Conservation (phyloP, 2,797 vertebrate genomes). For the Ptychadena robeensis region DNA sequence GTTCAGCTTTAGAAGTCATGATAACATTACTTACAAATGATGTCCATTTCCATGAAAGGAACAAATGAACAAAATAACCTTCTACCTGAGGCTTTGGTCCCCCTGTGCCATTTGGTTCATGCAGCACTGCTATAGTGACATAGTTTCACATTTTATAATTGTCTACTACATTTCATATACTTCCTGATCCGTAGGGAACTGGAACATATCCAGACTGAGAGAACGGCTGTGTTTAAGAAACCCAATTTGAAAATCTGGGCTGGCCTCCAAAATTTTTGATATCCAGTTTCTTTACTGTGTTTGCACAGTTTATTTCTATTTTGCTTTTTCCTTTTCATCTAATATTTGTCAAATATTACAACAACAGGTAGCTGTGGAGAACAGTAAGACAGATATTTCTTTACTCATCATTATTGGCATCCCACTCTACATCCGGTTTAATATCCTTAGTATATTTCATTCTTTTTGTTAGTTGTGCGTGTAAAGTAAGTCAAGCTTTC, state of each 20-base stretch:
- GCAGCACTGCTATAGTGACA: neutral
- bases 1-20: too few relatives aligned
- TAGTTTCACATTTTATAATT: neutral
- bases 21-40: too few relatives aligned
- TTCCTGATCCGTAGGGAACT: constrained; percentile 71
- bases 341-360: constrained; percentile 68
- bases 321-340: constrained; percentile 70
- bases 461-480: neutral
- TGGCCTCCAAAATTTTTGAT: constrained; percentile 82
- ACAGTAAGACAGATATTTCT: too few relatives aligned
- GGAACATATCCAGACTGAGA: constrained; percentile 80
- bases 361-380: neutral
- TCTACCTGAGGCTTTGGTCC: neutral
- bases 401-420: neutral
- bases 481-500: neutral
- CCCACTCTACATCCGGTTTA: neutral
- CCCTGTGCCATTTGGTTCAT: neutral
- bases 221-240: constrained; percentile 88
- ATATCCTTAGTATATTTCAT: neutral
- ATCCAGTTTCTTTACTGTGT: constrained; percentile 82
- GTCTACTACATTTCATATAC: constrained; percentile 66
- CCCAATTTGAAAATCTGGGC: constrained; percentile 85
- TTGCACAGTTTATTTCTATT: constrained; percentile 75
- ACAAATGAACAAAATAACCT: neutral
- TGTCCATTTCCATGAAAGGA: too few relatives aligned